Conservation (phyloP, 2,797 vertebrate species). For the Poeciliopsis gracilis region DNA sequence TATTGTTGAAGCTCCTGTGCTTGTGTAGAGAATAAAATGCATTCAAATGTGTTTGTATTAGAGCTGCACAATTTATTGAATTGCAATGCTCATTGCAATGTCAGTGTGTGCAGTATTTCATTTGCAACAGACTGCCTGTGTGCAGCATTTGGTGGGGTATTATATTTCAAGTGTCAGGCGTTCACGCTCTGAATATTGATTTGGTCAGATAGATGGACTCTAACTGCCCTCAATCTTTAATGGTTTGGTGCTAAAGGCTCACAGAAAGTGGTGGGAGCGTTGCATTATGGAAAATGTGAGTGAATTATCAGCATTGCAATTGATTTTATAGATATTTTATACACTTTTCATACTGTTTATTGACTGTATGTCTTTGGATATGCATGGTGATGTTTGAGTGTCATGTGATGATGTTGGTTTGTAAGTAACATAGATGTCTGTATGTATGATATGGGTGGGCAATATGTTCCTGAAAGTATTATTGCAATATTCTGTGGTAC, state of each 20-base stretch:
- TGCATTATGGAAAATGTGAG: background rate
- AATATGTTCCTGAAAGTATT: too few relatives aligned
- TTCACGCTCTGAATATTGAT: background rate
- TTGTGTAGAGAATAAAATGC: background rate
- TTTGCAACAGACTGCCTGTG: background rate
- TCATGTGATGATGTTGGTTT: background rate
- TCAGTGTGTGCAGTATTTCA: background rate
- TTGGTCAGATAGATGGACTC: background rate
- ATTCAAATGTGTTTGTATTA: background rate
- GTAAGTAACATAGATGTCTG: background rate
- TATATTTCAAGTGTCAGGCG: background rate
- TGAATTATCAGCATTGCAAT: background rate
- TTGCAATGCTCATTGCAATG: background rate
- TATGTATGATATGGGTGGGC: background rate
- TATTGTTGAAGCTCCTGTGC: background rate
- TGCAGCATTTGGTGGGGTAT: background rate
- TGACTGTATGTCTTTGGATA: background rate
- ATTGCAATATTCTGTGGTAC: too few relatives aligned
- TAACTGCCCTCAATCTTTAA: background rate
- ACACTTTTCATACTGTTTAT: background rate
- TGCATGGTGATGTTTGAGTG: background rate
- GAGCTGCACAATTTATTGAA: background rate
- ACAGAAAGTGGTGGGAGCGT: background rate
- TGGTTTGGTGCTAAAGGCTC: background rate
- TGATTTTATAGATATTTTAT: constrained; percentile 5